These are phyloP conservation scores for Eubucco bourcierii DNA, from an alignment of 2,113 vertebrate genomes.

Conservation along the genomic window DNA sequence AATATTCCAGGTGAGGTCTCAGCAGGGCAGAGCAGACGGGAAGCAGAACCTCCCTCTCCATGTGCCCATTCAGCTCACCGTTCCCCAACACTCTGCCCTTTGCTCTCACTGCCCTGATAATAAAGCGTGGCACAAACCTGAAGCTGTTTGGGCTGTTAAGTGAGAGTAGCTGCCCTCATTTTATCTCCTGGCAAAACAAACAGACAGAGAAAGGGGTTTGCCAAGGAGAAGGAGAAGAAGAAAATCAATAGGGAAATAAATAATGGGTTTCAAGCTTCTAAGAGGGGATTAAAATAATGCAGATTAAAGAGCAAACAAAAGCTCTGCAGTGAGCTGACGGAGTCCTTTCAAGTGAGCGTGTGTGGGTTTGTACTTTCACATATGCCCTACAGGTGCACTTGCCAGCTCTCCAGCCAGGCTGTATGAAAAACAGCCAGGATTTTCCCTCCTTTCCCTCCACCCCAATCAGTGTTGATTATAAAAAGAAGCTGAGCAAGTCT, in stretches of 20 bases:
- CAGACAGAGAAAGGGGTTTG: not conserved
- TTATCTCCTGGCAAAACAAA: conserved; percentile 47
- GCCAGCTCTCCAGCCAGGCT: conserved; percentile 57
- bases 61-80: too few relatives aligned
- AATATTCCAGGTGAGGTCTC: too few relatives aligned
- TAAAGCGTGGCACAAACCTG: not conserved
- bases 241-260: conserved; percentile 73
- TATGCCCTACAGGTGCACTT: conserved; percentile 73
- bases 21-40: too few relatives aligned
- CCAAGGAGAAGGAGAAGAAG: conserved; percentile 43
- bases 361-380: conserved; percentile 71
- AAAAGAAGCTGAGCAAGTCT: conserved; percentile 68
- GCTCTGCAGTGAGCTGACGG: conserved; percentile 68
- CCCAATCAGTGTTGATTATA: conserved; percentile 56
- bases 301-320: conserved; percentile 71
- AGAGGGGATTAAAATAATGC: conserved; percentile 73
- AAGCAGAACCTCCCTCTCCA: too few relatives aligned
- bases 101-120: not conserved
- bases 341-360: conserved; percentile 77
- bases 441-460: not conserved
- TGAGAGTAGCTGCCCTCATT: conserved; percentile 60
- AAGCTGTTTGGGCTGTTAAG: conserved; percentile 52
- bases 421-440: not conserved
- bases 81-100: not conserved
- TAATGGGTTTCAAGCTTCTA: conserved; percentile 74